Percentiles rank a stretch among this genome's conserved stretches.
Evolutionary conservation across 2,888 invertebrate species (phyloP).

Genomic region (Ypsolopha scabrella): DNA sequence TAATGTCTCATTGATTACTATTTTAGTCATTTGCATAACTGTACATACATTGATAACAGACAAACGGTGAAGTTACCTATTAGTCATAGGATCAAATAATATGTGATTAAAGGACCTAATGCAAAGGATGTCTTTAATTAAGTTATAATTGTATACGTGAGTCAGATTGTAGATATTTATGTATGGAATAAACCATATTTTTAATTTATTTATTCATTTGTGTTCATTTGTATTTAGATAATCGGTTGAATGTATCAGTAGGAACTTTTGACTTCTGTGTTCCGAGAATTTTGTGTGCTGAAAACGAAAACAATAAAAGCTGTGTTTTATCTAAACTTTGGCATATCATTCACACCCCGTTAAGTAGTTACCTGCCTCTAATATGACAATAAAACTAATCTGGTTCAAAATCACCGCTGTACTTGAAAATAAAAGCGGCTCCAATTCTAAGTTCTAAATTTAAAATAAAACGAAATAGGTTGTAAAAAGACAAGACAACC

Average conservation of each 20-base stretch:
- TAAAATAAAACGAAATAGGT: not conserved
- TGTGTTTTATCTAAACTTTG: slow-evolving; percentile 2
- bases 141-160: slow-evolving; percentile 7
- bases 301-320: slow-evolving; percentile 4
- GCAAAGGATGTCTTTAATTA: not conserved
- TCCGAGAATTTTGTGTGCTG: slow-evolving; percentile 5
- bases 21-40: slow-evolving; percentile 8
- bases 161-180: slow-evolving; percentile 44
- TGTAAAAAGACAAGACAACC: not conserved
- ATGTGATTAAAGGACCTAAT: not conserved
- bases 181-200: slow-evolving; percentile 26
- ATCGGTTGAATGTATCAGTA: not conserved
- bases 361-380: not conserved
- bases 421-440: not conserved
- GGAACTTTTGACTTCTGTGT: slow-evolving; percentile 1
- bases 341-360: not conserved
- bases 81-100: slow-evolving; percentile 16
- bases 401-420: not conserved
- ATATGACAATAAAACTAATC: not conserved
- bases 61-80: slow-evolving; percentile 61
- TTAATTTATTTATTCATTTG: slow-evolving; percentile 38
- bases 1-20: not conserved
- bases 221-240: slow-evolving; percentile 2
- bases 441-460: not conserved
- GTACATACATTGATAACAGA: slow-evolving; percentile 33